Evolutionary conservation across 2,797 vertebrate species (phyloP).

Genomic region (Myotis daubentonii): DNA sequence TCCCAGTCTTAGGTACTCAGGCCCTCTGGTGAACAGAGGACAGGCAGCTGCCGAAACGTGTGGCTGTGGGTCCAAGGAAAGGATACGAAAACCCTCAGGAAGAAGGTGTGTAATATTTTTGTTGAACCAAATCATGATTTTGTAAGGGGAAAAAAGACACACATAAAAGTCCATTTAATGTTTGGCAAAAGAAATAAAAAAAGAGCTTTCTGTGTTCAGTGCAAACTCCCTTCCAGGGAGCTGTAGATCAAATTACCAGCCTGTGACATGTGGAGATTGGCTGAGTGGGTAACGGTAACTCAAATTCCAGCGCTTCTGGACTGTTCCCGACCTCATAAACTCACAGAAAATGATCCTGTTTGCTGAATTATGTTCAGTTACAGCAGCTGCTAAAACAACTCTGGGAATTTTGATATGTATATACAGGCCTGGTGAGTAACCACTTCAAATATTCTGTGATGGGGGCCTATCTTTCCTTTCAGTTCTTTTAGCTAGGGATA

Average conservation of each 20-base stretch:
- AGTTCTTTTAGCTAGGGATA: not conserved
- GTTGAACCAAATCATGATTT: slow-evolving; percentile 77
- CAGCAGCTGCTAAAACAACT: slow-evolving; percentile 85
- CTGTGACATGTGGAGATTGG: slow-evolving; percentile 82
- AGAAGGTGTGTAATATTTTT: slow-evolving; percentile 77
- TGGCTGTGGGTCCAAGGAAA: slow-evolving; percentile 57
- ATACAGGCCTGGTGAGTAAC: slow-evolving; percentile 77
- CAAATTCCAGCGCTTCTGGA: slow-evolving; percentile 83
- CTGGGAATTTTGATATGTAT: slow-evolving; percentile 81
- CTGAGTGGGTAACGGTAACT: slow-evolving; percentile 82
- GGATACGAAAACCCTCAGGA: slow-evolving; percentile 62
- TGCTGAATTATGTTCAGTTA: slow-evolving; percentile 82
- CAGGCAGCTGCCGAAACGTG: not conserved
- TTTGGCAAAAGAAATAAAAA: slow-evolving; percentile 76
- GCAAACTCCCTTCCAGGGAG: slow-evolving; percentile 84
- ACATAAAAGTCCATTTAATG: slow-evolving; percentile 81
- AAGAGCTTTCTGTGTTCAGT: slow-evolving; percentile 74
- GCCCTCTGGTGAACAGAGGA: not conserved
- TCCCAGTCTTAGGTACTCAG: not conserved
- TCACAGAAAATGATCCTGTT: slow-evolving; percentile 84
- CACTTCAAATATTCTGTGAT: slow-evolving; percentile 80
- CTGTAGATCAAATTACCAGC: slow-evolving; percentile 83
- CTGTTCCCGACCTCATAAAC: slow-evolving; percentile 83
- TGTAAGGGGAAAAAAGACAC: slow-evolving; percentile 78
- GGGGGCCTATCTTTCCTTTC: slow-evolving; percentile 76